Evolutionary conservation across 2,113 vertebrate species (phyloP).

Genomic region (Glaucidium brasilianum): DNA sequence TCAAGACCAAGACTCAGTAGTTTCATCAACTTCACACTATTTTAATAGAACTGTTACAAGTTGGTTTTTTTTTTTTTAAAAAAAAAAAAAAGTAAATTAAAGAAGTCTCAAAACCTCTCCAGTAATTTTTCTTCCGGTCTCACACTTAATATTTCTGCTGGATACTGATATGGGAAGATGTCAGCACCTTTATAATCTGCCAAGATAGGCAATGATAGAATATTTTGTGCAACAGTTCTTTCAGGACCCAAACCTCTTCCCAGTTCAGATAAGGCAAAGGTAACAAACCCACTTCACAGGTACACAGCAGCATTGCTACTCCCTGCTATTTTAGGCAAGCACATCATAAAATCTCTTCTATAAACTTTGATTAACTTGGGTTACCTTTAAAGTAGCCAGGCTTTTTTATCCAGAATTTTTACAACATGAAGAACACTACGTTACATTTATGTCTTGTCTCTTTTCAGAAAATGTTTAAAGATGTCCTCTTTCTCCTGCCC

Average conservation of each 20-base stretch:
- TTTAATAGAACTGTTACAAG: not conserved
- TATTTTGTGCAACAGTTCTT: not conserved
- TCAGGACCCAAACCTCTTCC: not conserved
- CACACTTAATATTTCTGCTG: not conserved
- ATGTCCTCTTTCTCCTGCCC: not conserved
- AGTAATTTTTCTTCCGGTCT: not conserved
- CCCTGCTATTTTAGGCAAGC: not conserved
- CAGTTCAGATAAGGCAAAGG: not conserved
- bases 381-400: not conserved
- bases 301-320: not conserved
- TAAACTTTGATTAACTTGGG: constrained; percentile 13
- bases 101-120: not conserved
- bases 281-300: not conserved
- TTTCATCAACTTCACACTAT: not conserved
- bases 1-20: not conserved
- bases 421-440: not conserved
- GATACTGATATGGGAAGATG: not conserved
- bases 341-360: not conserved
- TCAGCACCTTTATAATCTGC: not conserved
- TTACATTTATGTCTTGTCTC: not conserved
- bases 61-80: too few relatives aligned
- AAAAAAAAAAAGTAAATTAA: not conserved
- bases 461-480: not conserved
- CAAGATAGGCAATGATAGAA: not conserved
- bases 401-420: not conserved